These are phyloP conservation scores for Phortica magna DNA, from an alignment of 2,888 invertebrate genomes.

Conservation along the genomic window DNA sequence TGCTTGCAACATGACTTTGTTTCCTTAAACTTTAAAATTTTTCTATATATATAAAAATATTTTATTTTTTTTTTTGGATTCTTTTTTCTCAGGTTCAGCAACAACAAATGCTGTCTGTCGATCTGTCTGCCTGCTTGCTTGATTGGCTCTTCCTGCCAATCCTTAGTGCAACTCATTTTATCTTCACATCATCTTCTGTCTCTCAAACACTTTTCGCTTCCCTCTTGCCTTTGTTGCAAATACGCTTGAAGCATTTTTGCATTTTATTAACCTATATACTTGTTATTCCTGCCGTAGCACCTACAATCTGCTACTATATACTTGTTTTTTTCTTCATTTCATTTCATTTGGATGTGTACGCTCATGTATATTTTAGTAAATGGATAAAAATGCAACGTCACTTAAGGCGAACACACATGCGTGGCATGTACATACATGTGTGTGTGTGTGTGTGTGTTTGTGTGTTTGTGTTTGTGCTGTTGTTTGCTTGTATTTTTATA, in stretches of 20 bases:
- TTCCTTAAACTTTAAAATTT: not conserved
- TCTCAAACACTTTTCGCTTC: not conserved
- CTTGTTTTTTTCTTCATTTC: not conserved
- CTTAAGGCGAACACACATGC: conserved; percentile 58
- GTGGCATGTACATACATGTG: conserved; percentile 40
- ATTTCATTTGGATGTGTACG: conserved; percentile 33
- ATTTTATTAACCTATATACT: conserved; percentile 68
- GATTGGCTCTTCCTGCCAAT: conserved; percentile 23
- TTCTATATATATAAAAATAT: too few species aligned
- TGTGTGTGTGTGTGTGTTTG: conserved; percentile 39
- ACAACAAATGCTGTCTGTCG: not conserved
- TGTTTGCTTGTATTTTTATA: conserved; percentile 9
- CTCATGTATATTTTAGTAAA: conserved; percentile 49
- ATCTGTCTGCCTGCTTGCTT: not conserved
- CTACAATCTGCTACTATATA: conserved; percentile 5
- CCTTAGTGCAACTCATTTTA: not conserved
- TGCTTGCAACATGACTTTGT: not conserved
- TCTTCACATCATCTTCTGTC: not conserved
- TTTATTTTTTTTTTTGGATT: too few species aligned
- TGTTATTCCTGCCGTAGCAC: conserved; percentile 36
- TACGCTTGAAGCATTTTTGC: conserved; percentile 55
- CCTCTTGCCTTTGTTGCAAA: conserved; percentile 46
- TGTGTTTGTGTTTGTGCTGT: conserved; percentile 60
- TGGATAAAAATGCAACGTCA: conserved; percentile 65
- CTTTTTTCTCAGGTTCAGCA: too few species aligned